Percentiles rank a stretch among this genome's conserved stretches.
These are phyloP conservation scores for Dasypogon diadema DNA, from an alignment of 2,888 invertebrate species.

Conservation along the genomic window DNA sequence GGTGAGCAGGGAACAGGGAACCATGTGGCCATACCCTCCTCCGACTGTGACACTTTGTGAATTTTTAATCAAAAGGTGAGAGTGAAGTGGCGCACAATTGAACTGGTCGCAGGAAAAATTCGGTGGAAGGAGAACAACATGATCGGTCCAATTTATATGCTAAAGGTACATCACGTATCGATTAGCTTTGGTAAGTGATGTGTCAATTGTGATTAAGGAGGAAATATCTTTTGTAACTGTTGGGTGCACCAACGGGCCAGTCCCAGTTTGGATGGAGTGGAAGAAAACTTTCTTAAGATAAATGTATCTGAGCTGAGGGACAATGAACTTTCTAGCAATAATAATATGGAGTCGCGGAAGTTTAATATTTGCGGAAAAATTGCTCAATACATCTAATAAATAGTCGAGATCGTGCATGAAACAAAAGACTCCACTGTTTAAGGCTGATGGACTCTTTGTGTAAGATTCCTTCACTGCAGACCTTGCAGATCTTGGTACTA, in stretches of 20 bases:
- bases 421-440: slow-evolving; percentile 35
- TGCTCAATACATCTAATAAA: slow-evolving; percentile 18
- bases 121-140: background rate
- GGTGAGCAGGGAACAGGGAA: background rate
- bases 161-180: background rate
- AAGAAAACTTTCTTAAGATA: background rate
- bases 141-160: slow-evolving; percentile 9
- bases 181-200: background rate
- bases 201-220: background rate
- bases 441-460: slow-evolving; percentile 47
- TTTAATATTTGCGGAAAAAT: slow-evolving; percentile 12
- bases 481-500: slow-evolving; percentile 48
- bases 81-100: background rate
- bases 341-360: slow-evolving; percentile 9
- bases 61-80: slow-evolving; percentile 29
- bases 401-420: slow-evolving; percentile 25
- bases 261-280: no score
- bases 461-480: slow-evolving; percentile 31
- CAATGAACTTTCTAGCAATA: background rate
- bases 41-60: slow-evolving; percentile 9
- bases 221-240: no score
- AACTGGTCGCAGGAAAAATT: background rate
- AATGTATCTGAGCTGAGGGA: background rate
- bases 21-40: background rate
- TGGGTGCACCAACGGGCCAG: no score